Percentiles rank a stretch among this genome's conserved stretches.
These are phyloP conservation scores for Noctua pronuba DNA, from an alignment of 2,888 invertebrate genomes.

Conservation along the genomic window DNA sequence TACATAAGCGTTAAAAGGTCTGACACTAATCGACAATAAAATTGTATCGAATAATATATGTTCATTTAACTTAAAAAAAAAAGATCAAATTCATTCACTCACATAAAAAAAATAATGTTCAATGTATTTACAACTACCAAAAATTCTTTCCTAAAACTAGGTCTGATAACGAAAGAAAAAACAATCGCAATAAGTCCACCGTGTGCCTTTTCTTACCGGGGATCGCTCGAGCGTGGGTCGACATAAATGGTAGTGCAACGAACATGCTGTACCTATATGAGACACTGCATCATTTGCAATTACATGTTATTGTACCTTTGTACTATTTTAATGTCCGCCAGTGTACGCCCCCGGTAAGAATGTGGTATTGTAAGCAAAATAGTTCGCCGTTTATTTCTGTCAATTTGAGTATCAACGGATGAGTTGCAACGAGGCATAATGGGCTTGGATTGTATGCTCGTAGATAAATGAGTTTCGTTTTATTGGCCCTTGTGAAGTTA, in stretches of 20 bases:
- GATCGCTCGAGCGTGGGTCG: conserved; percentile 80
- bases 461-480: conserved; percentile 61
- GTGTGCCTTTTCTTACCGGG: conserved; percentile 53
- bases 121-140: background rate
- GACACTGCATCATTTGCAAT: conserved; percentile 90
- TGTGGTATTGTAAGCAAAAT: conserved; percentile 88
- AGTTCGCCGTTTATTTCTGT: conserved; percentile 83
- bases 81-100: background rate
- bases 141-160: background rate
- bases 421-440: conserved; percentile 72
- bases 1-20: background rate
- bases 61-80: background rate
- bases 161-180: background rate
- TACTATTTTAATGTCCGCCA: conserved; percentile 84
- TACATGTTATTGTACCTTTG: conserved; percentile 90
- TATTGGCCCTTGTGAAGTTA: conserved; percentile 38
- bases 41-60: background rate
- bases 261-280: conserved; percentile 80
- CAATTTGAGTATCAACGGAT: conserved; percentile 79
- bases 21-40: background rate
- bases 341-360: conserved; percentile 77
- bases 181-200: conserved; percentile 13
- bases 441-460: conserved; percentile 60
- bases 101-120: background rate
- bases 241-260: conserved; percentile 85